Evolutionary conservation across 2,888 invertebrate genomes (phyloP), one percentile per base, ranked within the genome.

Genomic region (Drosophila birchii): DNA sequence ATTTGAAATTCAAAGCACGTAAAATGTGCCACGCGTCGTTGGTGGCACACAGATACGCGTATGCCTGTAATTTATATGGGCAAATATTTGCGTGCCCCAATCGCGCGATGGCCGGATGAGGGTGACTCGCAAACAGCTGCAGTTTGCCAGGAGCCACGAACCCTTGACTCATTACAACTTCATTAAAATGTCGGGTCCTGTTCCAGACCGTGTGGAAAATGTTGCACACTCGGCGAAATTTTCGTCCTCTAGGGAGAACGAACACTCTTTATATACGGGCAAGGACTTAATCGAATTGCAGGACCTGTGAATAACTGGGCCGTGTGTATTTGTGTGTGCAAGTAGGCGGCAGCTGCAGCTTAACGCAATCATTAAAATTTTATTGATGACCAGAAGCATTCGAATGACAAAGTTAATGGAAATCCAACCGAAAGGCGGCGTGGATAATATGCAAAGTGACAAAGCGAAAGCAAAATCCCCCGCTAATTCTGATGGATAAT

Each of bases 401-500:
- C 58, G 44, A 12, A 57, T 66, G 73, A 71, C 70, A 79, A 84
- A 80, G 76, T 86, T 86, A 80, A 86, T 80, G 83, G 79, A 79
- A 79, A 72, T 74, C 67, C 64, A 39, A 57, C 43, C 44, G 32
- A 63, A 41, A 51, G 41, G 36, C 54, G 43, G 79, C 81, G 84
- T 81, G 84, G 78, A 83, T 56, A 84, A 81, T 84, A 83, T 83
- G 83, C 83, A 86, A 83, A 83, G 58, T 76, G 84, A 78, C 76
- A 76, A 63, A 49, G 49, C 14, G 54, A 53, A 45, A 44, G 43
- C 58, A 26, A 49, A 62, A 64, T 75, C 79, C 54, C 51, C 36
- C 69, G 64, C 84, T 81, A 81, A 84, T 84, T 72, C 81, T 74
- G 79, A 86, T 75, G 81, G 86, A 86, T 86, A 84, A 84, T 84